Conservation (phyloP, 2,888 invertebrate species). For the Euzophera pinguis region DNA sequence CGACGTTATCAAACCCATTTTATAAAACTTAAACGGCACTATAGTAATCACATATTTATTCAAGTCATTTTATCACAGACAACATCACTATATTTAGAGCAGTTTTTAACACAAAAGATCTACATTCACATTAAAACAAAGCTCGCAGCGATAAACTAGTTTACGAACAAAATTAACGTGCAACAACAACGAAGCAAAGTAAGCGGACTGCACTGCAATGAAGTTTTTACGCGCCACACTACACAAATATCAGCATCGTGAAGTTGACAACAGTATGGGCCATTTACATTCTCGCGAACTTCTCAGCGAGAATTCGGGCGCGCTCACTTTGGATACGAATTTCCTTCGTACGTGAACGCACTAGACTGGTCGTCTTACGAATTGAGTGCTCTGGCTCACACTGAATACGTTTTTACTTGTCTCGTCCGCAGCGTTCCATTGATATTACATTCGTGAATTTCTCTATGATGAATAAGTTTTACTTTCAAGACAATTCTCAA, state of each 20-base stretch:
- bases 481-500: too few species aligned
- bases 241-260: constrained; percentile 22
- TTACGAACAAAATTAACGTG: constrained; percentile 24
- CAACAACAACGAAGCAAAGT: constrained; percentile 35
- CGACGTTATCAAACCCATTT: constrained; percentile 78
- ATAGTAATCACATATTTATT: constrained; percentile 54
- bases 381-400: too few species aligned
- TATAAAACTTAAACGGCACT: constrained; percentile 51
- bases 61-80: constrained; percentile 70
- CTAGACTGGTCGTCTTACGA: too few species aligned
- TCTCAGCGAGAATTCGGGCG: constrained; percentile 25
- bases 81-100: constrained; percentile 47
- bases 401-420: too few species aligned
- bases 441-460: too few species aligned
- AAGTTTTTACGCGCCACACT: constrained; percentile 8
- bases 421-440: too few species aligned
- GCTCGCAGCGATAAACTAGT: constrained; percentile 35
- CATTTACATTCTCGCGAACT: constrained; percentile 17
- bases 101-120: constrained; percentile 38
- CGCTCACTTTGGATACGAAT: too few species aligned
- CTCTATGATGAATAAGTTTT: too few species aligned
- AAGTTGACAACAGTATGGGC: constrained; percentile 35
- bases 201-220: constrained; percentile 25
- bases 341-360: too few species aligned
- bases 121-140: constrained; percentile 48